Evolutionary conservation across 2,113 vertebrate species (phyloP), one percentile per base, ranked within the genome.

Genomic region (Hypocryptadius cinnamomeus): DNA sequence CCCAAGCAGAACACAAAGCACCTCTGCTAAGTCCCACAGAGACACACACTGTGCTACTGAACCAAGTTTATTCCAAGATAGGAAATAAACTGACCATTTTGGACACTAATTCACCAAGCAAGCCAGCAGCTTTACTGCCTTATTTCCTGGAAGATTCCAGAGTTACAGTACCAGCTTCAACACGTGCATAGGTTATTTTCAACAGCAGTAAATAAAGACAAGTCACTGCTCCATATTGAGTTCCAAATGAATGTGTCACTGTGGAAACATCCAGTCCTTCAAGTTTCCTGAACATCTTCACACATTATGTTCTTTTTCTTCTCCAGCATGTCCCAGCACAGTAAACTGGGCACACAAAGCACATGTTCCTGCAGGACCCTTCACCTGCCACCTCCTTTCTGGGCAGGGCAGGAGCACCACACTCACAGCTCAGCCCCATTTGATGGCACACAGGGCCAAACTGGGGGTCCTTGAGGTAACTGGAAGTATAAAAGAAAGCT

Each of bases 1-100:
- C 48, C 57, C 48, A 28, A 39, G 47, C 40, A 73, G 28, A 2
- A 45, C 2, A 15, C 28, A 79, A 13, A 64, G 35, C 44, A 64
- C 28, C 61, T 25, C 44, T 2, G 1, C 51, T 8, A 8, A 56
- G 6, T 24, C 71, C 70, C 59, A 5, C 0, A 60, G 1, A 51
- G 5, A n/a, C n/a, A 80, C 50, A 85, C 14, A 2, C 17, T 5
- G 18, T 20, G 79, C 33, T 25, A 4, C 12, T 35, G 54, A 88
- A 18, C 6, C 33, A n/a, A 37, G 20, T 48, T 72, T 42, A 48
- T 76, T 48, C 47, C 56, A 33, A 79, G 25, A 39, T 0, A 45
- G 69, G 23, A 71, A 85, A 50, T 16, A n/a, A 31, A 54, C 25
- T 61, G n/a, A 25, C 5, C 6, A 10, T 40, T 84, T 27, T 39